Evolutionary conservation across 2,797 vertebrate species (phyloP).

Genomic region (Rhinella marina): DNA sequence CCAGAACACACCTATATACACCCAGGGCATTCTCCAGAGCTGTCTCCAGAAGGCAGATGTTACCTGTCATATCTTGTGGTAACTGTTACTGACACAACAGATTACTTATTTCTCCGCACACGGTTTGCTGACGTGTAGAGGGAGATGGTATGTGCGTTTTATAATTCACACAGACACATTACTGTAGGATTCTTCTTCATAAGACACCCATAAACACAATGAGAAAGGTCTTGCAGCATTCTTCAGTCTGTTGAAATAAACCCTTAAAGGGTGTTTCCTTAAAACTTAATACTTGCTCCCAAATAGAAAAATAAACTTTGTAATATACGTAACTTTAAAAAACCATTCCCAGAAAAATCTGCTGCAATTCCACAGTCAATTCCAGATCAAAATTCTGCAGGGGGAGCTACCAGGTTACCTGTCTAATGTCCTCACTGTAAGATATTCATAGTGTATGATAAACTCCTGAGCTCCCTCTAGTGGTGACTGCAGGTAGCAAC

Average conservation of each 20-base stretch:
- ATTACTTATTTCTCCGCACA: not conserved
- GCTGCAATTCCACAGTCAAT: too few species aligned
- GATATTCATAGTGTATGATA: too few species aligned
- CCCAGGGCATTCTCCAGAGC: slow-evolving; percentile 16
- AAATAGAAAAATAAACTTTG: not conserved
- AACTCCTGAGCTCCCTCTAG: too few species aligned
- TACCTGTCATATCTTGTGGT: not conserved
- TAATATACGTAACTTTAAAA: not conserved
- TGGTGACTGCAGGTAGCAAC: too few species aligned
- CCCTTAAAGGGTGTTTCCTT: not conserved
- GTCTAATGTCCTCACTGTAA: too few species aligned
- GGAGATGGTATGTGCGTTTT: not conserved
- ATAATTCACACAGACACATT: too few species aligned
- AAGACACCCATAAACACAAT: not conserved
- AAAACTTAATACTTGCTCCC: not conserved
- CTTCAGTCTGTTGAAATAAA: not conserved
- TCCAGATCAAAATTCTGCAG: too few species aligned
- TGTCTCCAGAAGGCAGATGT: slow-evolving; percentile 6
- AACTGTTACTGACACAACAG: slow-evolving; percentile 39
- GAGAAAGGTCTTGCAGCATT: not conserved
- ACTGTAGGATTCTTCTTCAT: not conserved
- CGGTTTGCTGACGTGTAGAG: not conserved
- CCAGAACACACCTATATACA: slow-evolving; percentile 57
- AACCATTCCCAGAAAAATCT: too few species aligned
- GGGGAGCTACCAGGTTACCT: too few species aligned